Evolutionary conservation across 2,113 vertebrate genomes (phyloP).

Genomic region (Nesoenas mayeri): DNA sequence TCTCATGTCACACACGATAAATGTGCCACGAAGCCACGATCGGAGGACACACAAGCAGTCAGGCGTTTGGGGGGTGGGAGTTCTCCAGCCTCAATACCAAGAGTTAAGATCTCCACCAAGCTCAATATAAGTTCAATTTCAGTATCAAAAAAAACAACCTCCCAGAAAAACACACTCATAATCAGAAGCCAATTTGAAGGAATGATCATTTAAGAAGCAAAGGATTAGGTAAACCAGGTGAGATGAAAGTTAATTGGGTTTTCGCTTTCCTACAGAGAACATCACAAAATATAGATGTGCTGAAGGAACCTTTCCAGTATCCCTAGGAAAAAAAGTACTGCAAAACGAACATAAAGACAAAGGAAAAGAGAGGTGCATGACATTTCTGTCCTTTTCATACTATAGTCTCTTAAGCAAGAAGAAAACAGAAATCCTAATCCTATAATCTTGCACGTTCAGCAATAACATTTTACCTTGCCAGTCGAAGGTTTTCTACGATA

Average conservation of each 20-base stretch:
- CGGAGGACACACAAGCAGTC: background rate
- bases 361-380: background rate
- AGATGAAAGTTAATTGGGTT: background rate
- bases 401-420: background rate
- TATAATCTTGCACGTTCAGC: background rate
- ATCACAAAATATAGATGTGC: background rate
- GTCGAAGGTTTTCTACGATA: background rate
- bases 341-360: background rate
- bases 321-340: background rate
- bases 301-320: background rate
- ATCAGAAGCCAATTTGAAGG: background rate
- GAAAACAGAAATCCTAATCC: background rate
- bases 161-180: background rate
- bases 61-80: rapidly evolving
- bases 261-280: background rate
- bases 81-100: background rate
- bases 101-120: background rate
- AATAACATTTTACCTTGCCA: background rate
- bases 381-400: background rate
- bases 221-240: background rate
- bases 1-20: background rate
- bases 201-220: background rate
- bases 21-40: background rate
- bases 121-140: background rate
- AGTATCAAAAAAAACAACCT: background rate